These are phyloP conservation scores for Decapterus maruadsi DNA, from an alignment of 2,797 vertebrate species.

Conservation along the genomic window DNA sequence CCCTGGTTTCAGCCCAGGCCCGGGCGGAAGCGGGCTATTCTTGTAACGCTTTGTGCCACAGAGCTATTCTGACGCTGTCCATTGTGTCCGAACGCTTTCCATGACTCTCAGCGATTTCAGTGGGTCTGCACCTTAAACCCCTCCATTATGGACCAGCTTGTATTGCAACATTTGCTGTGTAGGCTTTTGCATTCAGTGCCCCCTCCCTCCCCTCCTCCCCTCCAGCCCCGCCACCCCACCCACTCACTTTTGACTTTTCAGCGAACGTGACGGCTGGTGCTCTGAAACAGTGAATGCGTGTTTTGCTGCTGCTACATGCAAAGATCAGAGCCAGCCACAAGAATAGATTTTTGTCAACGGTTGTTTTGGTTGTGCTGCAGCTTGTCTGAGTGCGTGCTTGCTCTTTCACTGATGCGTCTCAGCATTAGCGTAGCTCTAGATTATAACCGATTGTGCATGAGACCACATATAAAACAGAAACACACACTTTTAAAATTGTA, in stretches of 20 bases:
- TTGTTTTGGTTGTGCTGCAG: not conserved
- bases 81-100: conserved; percentile 77
- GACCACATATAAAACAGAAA: not conserved
- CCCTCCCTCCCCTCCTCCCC: too few relatives aligned
- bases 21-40: conserved; percentile 74
- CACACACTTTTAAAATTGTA: not conserved
- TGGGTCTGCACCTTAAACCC: conserved; percentile 76
- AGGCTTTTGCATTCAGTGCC: conserved; percentile 82
- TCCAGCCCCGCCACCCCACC: not conserved
- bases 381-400: not conserved
- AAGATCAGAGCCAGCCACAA: conserved; percentile 1
- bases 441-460: not conserved
- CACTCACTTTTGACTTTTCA: conserved; percentile 44
- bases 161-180: conserved; percentile 77
- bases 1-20: conserved; percentile 50
- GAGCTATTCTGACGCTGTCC: conserved; percentile 59
- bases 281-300: not conserved
- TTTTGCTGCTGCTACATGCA: not conserved
- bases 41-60: conserved; percentile 68
- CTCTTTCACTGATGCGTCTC: not conserved
- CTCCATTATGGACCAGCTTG: conserved; percentile 72
- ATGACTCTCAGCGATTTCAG: conserved; percentile 81
- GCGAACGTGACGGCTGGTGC: conserved; percentile 10
- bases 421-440: too few relatives aligned
- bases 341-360: fast-evolving